phyloP scores from a whole-genome alignment of 2,888 invertebrate species.

The Eurois occulta region DNA sequence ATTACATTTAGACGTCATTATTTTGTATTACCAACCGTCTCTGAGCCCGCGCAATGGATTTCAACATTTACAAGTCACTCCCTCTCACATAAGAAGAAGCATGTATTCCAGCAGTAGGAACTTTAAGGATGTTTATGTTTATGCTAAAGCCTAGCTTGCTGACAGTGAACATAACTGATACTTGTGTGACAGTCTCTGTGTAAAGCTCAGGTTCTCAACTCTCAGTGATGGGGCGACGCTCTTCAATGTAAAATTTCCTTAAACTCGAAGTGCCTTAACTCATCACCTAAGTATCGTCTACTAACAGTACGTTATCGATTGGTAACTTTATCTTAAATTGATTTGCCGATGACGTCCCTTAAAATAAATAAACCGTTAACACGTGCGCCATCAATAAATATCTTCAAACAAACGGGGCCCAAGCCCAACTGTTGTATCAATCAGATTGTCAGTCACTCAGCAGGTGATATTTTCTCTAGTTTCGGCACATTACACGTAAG shows the following conservation, averaged over 20 bases:
- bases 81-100: neutral
- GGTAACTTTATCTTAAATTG: slow-evolving; percentile 6
- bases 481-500: neutral
- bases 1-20: neutral
- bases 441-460: slow-evolving; percentile 57
- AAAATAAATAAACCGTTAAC: slow-evolving; percentile 41
- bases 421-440: slow-evolving; percentile 61
- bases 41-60: neutral
- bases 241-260: neutral
- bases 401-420: slow-evolving; percentile 39
- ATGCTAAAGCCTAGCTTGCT: neutral
- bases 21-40: neutral
- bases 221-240: neutral
- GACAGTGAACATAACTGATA: neutral
- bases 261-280: neutral
- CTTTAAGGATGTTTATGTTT: neutral
- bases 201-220: neutral
- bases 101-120: neutral
- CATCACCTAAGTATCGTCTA: neutral
- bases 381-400: slow-evolving; percentile 43
- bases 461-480: slow-evolving; percentile 48
- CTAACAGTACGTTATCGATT: slow-evolving; percentile 11
- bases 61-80: fast-evolving
- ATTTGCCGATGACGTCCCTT: slow-evolving; percentile 10
- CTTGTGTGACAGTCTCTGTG: neutral